Evolutionary conservation across 2,113 vertebrate genomes (phyloP).

Genomic region (Leiothrix lutea): DNA sequence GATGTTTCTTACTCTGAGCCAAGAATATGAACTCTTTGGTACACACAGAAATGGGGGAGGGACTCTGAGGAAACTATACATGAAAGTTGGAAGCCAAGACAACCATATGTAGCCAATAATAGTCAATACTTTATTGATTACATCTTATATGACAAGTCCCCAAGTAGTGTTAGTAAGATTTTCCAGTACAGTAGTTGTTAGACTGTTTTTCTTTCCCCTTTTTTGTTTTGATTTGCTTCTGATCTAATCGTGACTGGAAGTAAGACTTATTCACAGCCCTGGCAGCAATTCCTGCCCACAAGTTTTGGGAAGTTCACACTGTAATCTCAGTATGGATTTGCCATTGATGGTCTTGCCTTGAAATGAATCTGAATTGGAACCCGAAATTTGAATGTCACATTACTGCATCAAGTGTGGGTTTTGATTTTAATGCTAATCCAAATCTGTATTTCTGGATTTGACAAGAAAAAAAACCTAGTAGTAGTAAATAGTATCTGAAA

Average conservation of each 20-base stretch:
- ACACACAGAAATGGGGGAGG: not conserved
- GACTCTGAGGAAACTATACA: not conserved
- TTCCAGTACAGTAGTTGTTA: not conserved
- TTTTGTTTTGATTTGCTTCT: conserved; percentile 4
- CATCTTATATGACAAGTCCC: not conserved
- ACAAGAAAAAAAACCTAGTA: not conserved
- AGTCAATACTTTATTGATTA: not conserved
- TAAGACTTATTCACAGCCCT: not conserved
- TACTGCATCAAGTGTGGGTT: not conserved
- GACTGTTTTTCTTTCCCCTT: not conserved
- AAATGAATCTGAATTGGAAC: not conserved
- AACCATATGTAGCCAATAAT: not conserved
- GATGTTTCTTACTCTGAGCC: not conserved
- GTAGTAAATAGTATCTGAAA: not conserved
- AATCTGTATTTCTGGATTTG: not conserved
- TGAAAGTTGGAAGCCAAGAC: not conserved
- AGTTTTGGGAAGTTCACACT: not conserved
- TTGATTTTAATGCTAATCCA: not conserved
- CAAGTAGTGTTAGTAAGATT: not conserved
- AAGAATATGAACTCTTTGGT: not conserved
- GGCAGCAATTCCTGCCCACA: not conserved
- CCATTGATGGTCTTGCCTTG: not conserved
- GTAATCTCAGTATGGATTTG: not conserved
- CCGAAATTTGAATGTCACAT: not conserved
- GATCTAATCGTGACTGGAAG: not conserved